These are phyloP conservation scores for Nebria salina DNA, from an alignment of 2,888 invertebrate species.

Conservation along the genomic window DNA sequence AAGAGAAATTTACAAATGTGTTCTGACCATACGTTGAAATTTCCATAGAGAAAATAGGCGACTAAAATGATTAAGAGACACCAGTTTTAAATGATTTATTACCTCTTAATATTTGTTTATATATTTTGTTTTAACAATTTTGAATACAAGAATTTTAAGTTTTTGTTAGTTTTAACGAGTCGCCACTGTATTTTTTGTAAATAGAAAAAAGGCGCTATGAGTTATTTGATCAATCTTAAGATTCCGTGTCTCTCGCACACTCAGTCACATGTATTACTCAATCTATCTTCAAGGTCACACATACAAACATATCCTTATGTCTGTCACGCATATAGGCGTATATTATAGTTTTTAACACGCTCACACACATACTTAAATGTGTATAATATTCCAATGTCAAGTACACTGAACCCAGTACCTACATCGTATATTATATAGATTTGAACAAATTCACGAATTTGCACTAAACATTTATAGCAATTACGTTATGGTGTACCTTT, in stretches of 20 bases:
- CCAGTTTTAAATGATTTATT: too few species aligned
- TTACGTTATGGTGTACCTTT: too few species aligned
- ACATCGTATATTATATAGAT: background rate
- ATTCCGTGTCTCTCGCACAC: background rate
- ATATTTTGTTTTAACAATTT: too few species aligned
- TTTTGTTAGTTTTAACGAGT: too few species aligned
- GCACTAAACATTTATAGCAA: background rate
- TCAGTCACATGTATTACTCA: slow-evolving; percentile 7
- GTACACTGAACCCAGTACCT: slow-evolving; percentile 32
- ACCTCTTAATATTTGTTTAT: too few species aligned
- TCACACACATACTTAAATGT: slow-evolving; percentile 5
- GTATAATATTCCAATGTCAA: slow-evolving; percentile 35
- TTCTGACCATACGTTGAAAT: too few species aligned
- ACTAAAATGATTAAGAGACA: too few species aligned
- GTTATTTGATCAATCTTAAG: background rate
- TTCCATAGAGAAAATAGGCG: too few species aligned
- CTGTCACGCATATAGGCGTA: slow-evolving; percentile 2
- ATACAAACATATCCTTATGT: slow-evolving; percentile 18
- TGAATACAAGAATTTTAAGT: too few species aligned
- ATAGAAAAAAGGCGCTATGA: background rate
- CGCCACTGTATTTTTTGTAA: too few species aligned
- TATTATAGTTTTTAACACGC: slow-evolving; percentile 9
- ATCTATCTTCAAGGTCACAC: slow-evolving; percentile 31
- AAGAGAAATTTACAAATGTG: too few species aligned
- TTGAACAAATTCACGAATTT: background rate